A percentile compares a stretch with the other conserved stretches of the same genome.
These are phyloP conservation scores for Apodemia duryi DNA, from an alignment of 2,888 invertebrate genomes.

Conservation along the genomic window DNA sequence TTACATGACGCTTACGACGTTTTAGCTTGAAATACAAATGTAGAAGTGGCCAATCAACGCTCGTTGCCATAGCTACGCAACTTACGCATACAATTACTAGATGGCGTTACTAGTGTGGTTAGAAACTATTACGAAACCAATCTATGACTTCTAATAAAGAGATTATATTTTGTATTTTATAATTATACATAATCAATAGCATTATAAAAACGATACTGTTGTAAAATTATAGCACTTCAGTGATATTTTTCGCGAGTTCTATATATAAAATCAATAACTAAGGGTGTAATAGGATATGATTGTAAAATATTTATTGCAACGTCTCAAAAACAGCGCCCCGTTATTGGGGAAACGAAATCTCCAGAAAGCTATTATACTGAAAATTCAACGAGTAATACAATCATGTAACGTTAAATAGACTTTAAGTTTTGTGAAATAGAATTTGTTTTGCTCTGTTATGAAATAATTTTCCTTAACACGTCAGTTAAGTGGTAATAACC, in stretches of 20 bases:
- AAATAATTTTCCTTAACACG: conserved; percentile 44
- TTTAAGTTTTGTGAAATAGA: conserved; percentile 47
- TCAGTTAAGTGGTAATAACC: conserved; percentile 62
- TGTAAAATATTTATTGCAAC: conserved; percentile 69
- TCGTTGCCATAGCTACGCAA: conserved; percentile 64
- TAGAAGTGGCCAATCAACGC: conserved; percentile 71
- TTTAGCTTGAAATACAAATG: conserved; percentile 36
- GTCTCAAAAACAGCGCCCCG: conserved; percentile 54
- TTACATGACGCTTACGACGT: conserved; percentile 43
- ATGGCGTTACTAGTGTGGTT: conserved; percentile 48
- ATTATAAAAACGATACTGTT: background rate
- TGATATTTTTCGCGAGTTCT: background rate
- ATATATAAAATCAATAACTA: conserved; percentile 9
- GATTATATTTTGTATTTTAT: background rate
- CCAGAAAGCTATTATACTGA: conserved; percentile 70
- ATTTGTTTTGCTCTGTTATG: conserved; percentile 45
- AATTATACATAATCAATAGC: background rate
- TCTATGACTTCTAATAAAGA: background rate
- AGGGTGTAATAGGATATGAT: conserved; percentile 43
- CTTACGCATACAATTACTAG: conserved; percentile 45
- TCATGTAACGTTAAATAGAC: conserved; percentile 35
- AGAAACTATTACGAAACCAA: background rate
- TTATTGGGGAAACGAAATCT: conserved; percentile 74
- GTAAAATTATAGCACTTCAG: background rate
- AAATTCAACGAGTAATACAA: conserved; percentile 50